Evolutionary conservation across 2,797 vertebrate genomes (phyloP), one percentile per base, ranked within the genome.

Genomic region (Hemibagrus guttatus): DNA sequence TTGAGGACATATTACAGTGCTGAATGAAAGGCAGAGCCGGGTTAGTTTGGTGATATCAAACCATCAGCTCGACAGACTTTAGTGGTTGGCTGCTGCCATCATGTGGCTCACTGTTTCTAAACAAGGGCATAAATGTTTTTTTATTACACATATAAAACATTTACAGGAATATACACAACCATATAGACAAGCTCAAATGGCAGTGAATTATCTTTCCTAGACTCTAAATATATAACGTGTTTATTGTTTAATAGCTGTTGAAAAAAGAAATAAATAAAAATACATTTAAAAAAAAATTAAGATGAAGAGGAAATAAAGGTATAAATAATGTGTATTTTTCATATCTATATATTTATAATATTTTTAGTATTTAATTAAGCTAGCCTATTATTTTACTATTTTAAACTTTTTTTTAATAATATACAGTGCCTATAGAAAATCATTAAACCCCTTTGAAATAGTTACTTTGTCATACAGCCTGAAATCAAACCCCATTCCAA

Each of bases 31-130:
- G 8, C 46, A 66, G 17, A 52, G n/a, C 80, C 4, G 4, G 26
- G 16, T 28, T 49, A 19, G 39, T 64, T 81, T 39, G n/a, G 54
- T 59, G 52, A 79, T 1, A 23, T 61, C 76, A 14, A 59, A 39
- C 6, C 28, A 23, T 19, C 31, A 39, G 5, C 31, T 23, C 21
- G 59, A 81, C 31, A 56, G 39, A 56, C 72, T 66, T 74, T 81
- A 66, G 66, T 80, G 31, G 61, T 72, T 66, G 42, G 6, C 66
- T 86, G 64, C 87, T 85, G 88, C 88, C 90, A 84, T 87, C 90
- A 9, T 84, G 90, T 89, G 89, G 83, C 78, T 61, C 23, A n/a
- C 39, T 46, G 14, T 46, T 63, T 19, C 39, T 64, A 13, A 61
- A 42, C 56, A 8, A 12, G 28, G 39, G 28, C 39, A 28, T 52